These are phyloP conservation scores for Zapornia atra DNA, from an alignment of 2,113 vertebrate genomes.

Conservation along the genomic window DNA sequence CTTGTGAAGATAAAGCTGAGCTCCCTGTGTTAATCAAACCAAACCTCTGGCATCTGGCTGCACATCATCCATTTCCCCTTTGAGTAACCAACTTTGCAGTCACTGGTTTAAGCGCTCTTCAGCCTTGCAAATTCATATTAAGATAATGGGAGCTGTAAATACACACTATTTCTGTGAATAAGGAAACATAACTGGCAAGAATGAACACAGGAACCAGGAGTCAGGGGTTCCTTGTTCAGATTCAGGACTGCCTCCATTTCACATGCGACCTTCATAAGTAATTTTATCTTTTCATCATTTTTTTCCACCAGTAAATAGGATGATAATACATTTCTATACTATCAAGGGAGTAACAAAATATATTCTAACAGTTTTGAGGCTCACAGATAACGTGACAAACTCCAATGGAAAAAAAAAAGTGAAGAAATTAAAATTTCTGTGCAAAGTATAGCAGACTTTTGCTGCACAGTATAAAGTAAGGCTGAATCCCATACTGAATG, in stretches of 20 bases:
- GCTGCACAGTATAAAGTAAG: background rate
- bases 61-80: background rate
- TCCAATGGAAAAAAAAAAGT: background rate
- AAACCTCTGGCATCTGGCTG: background rate
- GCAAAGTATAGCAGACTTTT: background rate
- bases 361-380: background rate
- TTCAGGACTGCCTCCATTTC: background rate
- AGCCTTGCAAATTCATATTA: background rate
- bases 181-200: background rate
- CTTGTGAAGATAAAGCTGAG: background rate
- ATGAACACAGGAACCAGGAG: background rate
- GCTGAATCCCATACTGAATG: background rate
- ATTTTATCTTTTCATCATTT: background rate
- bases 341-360: background rate
- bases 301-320: background rate
- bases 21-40: background rate
- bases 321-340: background rate
- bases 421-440: background rate
- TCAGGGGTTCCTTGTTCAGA: background rate
- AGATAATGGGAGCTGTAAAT: background rate
- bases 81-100: background rate
- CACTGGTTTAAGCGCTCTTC: background rate
- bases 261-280: rapidly evolving
- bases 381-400: background rate
- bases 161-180: background rate